A percentile compares a stretch with the other conserved stretches of the same genome.
Evolutionary conservation across 1,140 invertebrate species (phyloP).

Genomic region (Gyrodactylus salaris): DNA sequence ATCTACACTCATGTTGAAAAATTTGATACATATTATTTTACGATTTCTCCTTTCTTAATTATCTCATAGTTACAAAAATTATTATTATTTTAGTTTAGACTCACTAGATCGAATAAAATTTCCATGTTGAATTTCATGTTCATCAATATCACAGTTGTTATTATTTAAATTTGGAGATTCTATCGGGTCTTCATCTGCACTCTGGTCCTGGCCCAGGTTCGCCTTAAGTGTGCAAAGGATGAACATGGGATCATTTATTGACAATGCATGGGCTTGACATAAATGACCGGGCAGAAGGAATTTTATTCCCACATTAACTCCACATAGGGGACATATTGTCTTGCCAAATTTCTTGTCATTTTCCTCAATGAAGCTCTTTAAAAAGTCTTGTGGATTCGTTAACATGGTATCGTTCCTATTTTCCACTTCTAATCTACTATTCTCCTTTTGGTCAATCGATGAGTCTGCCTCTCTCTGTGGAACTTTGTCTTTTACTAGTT

Average conservation of each 20-base stretch:
- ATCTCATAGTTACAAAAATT: too few species aligned
- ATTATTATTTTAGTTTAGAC: too few species aligned
- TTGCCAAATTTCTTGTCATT: background rate
- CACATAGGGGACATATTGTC: background rate
- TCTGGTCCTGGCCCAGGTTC: background rate
- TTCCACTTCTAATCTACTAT: too few species aligned
- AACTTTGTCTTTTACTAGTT: background rate
- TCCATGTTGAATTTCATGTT: too few species aligned
- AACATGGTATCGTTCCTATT: background rate
- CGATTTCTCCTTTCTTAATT: too few species aligned
- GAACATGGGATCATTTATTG: background rate
- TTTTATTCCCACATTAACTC: background rate
- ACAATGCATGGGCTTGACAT: background rate
- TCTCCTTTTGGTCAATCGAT: background rate
- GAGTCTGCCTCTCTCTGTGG: background rate
- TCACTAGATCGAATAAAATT: too few species aligned
- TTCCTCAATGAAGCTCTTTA: background rate
- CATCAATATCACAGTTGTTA: too few species aligned
- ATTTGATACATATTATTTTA: too few species aligned
- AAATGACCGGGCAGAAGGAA: background rate
- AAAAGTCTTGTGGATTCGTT: background rate
- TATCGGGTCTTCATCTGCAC: too few species aligned
- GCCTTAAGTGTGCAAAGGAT: background rate
- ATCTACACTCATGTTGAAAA: too few species aligned
- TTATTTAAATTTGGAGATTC: too few species aligned